These are phyloP conservation scores for Drosophila malerkotliana DNA, from an alignment of 1,140 invertebrate species.

Conservation along the genomic window DNA sequence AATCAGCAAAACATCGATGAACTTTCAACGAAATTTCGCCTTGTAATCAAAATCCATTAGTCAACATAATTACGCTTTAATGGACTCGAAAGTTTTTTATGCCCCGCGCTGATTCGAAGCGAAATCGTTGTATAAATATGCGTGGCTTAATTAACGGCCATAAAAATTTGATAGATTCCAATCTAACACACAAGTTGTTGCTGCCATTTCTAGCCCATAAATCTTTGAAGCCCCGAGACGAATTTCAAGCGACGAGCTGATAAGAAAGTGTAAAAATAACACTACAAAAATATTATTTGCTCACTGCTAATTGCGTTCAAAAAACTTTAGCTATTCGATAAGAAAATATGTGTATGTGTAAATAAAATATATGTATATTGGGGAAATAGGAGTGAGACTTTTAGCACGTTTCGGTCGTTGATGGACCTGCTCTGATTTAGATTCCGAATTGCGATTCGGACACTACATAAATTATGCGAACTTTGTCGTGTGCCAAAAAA, in stretches of 20 bases:
- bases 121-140: slow-evolving; percentile 41
- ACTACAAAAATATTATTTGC: slow-evolving; percentile 60
- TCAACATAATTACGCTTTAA: slow-evolving; percentile 66
- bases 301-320: slow-evolving; percentile 51
- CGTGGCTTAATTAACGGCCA: slow-evolving; percentile 51
- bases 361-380: not conserved
- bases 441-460: slow-evolving; percentile 47
- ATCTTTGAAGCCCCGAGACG: slow-evolving; percentile 22
- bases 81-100: slow-evolving; percentile 50
- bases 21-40: slow-evolving; percentile 49
- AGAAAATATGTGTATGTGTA: not conserved
- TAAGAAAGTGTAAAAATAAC: slow-evolving; percentile 64
- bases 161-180: slow-evolving; percentile 54
- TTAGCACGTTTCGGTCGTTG: slow-evolving; percentile 20
- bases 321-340: slow-evolving; percentile 12
- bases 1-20: slow-evolving; percentile 35
- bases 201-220: slow-evolving; percentile 22
- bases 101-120: slow-evolving; percentile 16
- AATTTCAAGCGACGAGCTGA: slow-evolving; percentile 12
- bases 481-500: slow-evolving; percentile 76
- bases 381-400: slow-evolving; percentile 3
- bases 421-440: slow-evolving; percentile 67
- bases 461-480: slow-evolving; percentile 69
- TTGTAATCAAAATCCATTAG: slow-evolving; percentile 65
- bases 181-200: slow-evolving; percentile 24